Base-by-base conservation (phyloP, 1,140 invertebrate genomes). In the Orius laevigatus region DNA sequence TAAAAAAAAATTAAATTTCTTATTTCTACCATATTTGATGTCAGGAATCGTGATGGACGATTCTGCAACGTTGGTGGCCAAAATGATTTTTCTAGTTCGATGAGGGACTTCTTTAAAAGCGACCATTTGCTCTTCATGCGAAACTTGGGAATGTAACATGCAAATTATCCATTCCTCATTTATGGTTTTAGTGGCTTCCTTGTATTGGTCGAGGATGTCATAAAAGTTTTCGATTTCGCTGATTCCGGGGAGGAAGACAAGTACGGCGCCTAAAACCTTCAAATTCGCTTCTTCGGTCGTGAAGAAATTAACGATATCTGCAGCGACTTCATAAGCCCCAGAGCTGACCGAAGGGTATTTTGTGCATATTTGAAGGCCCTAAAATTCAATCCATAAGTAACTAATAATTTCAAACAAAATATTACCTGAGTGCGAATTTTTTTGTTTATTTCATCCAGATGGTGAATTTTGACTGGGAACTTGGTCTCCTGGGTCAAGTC, bases 51-150 rank as follows among this genome's bases (percentile, higher is more conserved):
- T 98, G 40, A 98, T 84, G 18, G 91, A 93, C 62, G 88, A 95
- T 66, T 98, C 95, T 0, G 92, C 91, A 55, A 98, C 93, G 64
- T 97, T 94, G 4, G 94, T 98, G 0, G 90, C 73, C 1, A 98
- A 66, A 60, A 98, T 95, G 52, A 93, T 75, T 67, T 94, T 95
- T 42, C 86, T 68, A 32, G 67, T 62, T 1, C 73, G 71, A 0
- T 55, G 42, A 16, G 70, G 67, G 2, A 74, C 58, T 10, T 62
- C 57, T 10, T 66, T 56, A 60, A 90, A 90, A 12, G 81, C 80
- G 38, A 67, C 65, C 10, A 69, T 66, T 57, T 91, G 87, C 55
- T 84, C 76, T n/a, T 71, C 60, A 44, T 63, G 63, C 0, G 79
- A 71, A 43, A 86, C 65, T 35, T 73, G 73, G 1, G 82, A 84